These are phyloP conservation scores for Urocolius indicus DNA, from an alignment of 2,113 vertebrate species.

Conservation along the genomic window DNA sequence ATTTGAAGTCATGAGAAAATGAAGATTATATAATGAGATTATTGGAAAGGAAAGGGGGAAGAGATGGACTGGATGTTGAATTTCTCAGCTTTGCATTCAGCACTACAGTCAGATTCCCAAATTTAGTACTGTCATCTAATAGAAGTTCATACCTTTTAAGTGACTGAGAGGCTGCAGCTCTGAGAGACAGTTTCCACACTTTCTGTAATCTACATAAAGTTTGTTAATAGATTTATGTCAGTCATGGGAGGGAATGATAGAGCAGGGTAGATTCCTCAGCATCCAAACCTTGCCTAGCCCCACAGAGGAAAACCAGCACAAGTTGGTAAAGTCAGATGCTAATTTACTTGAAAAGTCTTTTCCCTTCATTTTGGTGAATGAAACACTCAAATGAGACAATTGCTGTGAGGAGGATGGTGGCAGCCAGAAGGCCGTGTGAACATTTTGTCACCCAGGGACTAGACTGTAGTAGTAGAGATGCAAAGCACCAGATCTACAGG, in stretches of 20 bases:
- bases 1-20: not conserved
- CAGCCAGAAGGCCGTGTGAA: not conserved
- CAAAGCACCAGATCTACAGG: not conserved
- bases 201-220: not conserved
- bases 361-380: not conserved
- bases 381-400: not conserved
- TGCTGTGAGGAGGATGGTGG: not conserved
- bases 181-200: not conserved
- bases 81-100: not conserved
- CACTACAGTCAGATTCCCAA: not conserved
- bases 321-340: not conserved
- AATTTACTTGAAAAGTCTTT: not conserved
- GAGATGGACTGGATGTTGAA: not conserved
- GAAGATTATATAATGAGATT: not conserved
- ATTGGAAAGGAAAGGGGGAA: not conserved
- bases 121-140: not conserved
- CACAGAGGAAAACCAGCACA: not conserved
- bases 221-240: not conserved
- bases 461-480: not conserved
- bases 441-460: not conserved
- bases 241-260: not conserved
- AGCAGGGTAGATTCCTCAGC: not conserved
- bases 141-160: not conserved
- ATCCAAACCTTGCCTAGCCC: not conserved
- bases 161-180: not conserved